Conservation (phyloP, 1,140 invertebrate species). For the Ladona fulva region DNA sequence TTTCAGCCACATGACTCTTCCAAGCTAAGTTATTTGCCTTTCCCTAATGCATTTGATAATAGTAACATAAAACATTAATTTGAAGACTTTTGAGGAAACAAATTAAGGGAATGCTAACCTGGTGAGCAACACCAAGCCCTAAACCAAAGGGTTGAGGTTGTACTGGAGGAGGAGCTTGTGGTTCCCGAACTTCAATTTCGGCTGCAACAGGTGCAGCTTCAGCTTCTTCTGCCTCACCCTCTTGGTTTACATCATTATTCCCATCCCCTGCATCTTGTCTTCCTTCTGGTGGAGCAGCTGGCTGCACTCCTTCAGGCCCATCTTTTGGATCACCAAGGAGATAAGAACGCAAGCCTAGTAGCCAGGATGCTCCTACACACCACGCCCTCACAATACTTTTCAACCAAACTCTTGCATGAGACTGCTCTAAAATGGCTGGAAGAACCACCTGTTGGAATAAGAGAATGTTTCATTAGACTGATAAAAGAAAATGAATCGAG, state of each 20-base stretch:
- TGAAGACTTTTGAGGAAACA: not conserved
- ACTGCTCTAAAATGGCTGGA: conserved; percentile 91
- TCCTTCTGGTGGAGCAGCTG: not conserved
- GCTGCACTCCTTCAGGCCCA: conserved; percentile 29
- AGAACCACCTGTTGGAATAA: conserved; percentile 63
- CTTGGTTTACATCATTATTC: conserved; percentile 22
- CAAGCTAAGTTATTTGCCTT: no score
- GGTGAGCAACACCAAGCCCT: not conserved
- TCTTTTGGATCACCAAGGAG: conserved; percentile 58
- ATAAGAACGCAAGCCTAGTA: conserved; percentile 82
- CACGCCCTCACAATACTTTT: conserved; percentile 79
- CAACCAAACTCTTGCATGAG: conserved; percentile 86
- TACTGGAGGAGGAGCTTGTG: conserved; percentile 21
- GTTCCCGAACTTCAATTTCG: conserved; percentile 21
- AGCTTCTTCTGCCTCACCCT: conserved; percentile 17
- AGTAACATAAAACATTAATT: no score
- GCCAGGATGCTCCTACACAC: conserved; percentile 78
- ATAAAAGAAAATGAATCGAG: no score
- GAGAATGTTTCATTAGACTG: not conserved
- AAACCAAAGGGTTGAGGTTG: conserved; percentile 19
- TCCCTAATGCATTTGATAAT: no score
- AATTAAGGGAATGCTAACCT: not conserved
- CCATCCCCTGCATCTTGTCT: conserved; percentile 24
- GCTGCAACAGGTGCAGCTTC: conserved; percentile 24
- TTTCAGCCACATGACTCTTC: no score